Percentiles rank a stretch among this genome's conserved stretches.
These are phyloP conservation scores for Penaeus japonicus DNA, from an alignment of 1,140 invertebrate genomes.

Conservation along the genomic window DNA sequence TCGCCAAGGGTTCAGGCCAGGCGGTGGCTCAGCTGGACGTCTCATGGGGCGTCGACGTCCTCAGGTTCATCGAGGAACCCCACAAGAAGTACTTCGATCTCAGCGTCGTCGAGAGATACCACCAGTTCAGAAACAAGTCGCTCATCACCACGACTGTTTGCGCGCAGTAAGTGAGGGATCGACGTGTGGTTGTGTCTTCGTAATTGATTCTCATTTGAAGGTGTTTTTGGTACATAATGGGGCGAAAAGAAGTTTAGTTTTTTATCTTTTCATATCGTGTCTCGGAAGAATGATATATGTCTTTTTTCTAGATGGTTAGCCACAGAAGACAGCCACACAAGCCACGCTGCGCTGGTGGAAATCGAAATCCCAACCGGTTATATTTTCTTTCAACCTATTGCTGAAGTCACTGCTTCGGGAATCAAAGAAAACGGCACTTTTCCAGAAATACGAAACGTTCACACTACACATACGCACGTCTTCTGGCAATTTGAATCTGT, in stretches of 20 bases:
- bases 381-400: conserved; percentile 68
- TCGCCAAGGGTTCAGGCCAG: conserved; percentile 69
- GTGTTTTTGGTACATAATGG: too few relatives aligned
- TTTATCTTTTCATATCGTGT: too few relatives aligned
- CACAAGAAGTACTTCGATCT: conserved; percentile 67
- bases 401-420: conserved; percentile 63
- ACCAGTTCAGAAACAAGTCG: conserved; percentile 69
- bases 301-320: conserved; percentile 65
- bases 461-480: conserved; percentile 9
- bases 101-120: conserved; percentile 65
- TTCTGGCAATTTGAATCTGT: conserved; percentile 50
- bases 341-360: conserved; percentile 69
- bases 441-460: conserved; percentile 31
- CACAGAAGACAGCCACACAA: conserved; percentile 59
- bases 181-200: conserved; percentile 67
- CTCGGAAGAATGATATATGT: conserved; percentile 66
- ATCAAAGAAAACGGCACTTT: conserved; percentile 11
- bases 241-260: too few relatives aligned
- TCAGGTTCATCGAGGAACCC: conserved; percentile 66
- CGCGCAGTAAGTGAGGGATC: conserved; percentile 64
- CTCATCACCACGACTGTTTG: conserved; percentile 67
- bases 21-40: conserved; percentile 70
- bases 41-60: conserved; percentile 70
- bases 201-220: too few relatives aligned
- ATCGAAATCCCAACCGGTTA: conserved; percentile 72